Evolutionary conservation across 92 coral and sea anemone genomes (phyloP).

Genomic region (Zoanthus sociatus): DNA sequence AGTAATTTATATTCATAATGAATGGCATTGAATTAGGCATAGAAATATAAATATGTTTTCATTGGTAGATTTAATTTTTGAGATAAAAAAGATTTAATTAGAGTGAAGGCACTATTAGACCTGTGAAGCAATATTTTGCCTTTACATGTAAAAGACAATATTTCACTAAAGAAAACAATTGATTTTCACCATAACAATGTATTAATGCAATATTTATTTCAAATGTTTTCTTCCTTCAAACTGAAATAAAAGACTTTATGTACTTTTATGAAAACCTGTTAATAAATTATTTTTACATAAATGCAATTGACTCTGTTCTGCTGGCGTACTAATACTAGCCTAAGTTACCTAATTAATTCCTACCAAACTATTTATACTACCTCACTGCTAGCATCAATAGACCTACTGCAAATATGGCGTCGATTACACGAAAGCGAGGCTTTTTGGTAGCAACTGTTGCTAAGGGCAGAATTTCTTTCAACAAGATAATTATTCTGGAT

Average conservation of each 20-base stretch:
- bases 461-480: slow-evolving; percentile 14
- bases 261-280: not conserved
- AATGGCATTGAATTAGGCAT: no score
- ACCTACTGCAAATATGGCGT: no score
- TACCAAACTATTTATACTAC: slow-evolving; percentile 15
- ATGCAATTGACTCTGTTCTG: slow-evolving; percentile 9
- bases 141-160: not conserved
- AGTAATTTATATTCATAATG: no score
- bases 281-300: slow-evolving; percentile 13
- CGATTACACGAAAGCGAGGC: no score
- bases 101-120: no score
- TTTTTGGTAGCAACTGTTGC: slow-evolving; percentile 42
- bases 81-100: no score
- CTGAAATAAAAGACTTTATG: slow-evolving; percentile 7
- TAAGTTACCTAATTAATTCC: not conserved
- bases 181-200: not conserved
- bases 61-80: no score
- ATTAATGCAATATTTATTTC: slow-evolving; percentile 15
- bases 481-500: not conserved
- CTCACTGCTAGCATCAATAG: not conserved
- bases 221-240: slow-evolving; percentile 3
- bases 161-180: not conserved
- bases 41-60: no score
- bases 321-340: slow-evolving; percentile 25
- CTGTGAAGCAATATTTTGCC: no score